These are phyloP conservation scores for Rotaria sp. DNA, from an alignment of 2,888 invertebrate species.

Conservation along the genomic window DNA sequence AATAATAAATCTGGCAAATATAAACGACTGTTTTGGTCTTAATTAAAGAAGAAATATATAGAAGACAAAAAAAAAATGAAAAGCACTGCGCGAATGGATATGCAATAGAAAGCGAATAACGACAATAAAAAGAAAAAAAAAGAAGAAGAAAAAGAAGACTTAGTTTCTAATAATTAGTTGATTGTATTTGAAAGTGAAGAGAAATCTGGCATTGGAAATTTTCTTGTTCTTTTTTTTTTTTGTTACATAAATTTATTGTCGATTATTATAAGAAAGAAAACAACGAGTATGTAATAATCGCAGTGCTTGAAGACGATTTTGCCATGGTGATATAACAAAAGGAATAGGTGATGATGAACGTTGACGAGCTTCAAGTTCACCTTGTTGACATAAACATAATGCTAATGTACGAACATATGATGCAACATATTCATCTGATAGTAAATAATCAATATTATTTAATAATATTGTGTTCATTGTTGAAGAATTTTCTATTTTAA, in stretches of 20 bases:
- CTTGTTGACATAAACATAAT: background rate
- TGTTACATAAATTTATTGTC: background rate
- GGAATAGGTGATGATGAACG: background rate
- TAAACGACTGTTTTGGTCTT: background rate
- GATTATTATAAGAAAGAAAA: background rate
- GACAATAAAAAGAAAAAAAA: background rate
- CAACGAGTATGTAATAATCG: background rate
- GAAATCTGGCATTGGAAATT: background rate
- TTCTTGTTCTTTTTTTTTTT: background rate
- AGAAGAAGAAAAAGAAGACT: background rate
- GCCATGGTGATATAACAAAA: background rate
- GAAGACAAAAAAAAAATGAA: background rate
- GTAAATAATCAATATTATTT: background rate
- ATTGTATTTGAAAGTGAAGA: background rate
- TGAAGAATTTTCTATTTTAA: background rate
- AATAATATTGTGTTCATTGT: background rate
- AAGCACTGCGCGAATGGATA: background rate
- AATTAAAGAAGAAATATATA: background rate
- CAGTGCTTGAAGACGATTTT: background rate
- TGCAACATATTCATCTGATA: background rate
- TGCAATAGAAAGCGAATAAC: background rate
- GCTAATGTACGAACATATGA: background rate
- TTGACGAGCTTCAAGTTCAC: constrained; percentile 1
- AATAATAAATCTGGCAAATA: background rate
- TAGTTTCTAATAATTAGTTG: background rate